A percentile compares a stretch with the other conserved stretches of the same genome.
Conservation (phyloP, 2,113 vertebrate species). For the Rhea americana region DNA sequence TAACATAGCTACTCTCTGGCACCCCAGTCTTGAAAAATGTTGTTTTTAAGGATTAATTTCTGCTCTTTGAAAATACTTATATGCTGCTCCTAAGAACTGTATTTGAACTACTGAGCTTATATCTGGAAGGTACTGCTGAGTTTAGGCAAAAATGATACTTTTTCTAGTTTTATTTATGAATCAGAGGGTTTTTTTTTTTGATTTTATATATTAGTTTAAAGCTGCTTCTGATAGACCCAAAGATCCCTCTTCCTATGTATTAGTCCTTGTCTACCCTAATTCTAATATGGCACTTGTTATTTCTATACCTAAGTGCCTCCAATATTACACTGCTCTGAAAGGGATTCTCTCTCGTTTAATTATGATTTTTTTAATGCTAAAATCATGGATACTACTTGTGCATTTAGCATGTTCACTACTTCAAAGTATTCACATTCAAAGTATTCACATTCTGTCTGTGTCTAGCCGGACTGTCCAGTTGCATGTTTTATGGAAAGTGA, state of each 20-base stretch:
- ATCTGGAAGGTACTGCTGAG: not conserved
- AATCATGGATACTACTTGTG: slow-evolving; percentile 22
- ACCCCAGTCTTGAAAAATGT: not conserved
- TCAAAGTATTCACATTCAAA: slow-evolving; percentile 74
- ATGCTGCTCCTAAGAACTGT: slow-evolving; percentile 41
- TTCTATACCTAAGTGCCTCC: not conserved
- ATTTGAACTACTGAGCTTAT: not conserved
- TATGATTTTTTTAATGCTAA: not conserved
- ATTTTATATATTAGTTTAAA: not conserved
- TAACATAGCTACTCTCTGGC: not conserved
- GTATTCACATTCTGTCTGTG: slow-evolving; percentile 57
- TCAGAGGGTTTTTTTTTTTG: not conserved
- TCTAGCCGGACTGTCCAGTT: slow-evolving; percentile 65
- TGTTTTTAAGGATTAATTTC: not conserved
- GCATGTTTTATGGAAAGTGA: slow-evolving; percentile 75
- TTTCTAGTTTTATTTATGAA: not conserved
- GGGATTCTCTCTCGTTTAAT: not conserved
- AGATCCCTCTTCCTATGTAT: not conserved
- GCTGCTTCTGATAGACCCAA: slow-evolving; percentile 23
- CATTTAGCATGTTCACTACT: slow-evolving; percentile 52
- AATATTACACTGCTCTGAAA: not conserved
- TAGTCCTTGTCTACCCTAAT: not conserved
- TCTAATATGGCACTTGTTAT: not conserved
- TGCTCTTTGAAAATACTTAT: slow-evolving; percentile 18
- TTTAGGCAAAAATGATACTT: not conserved